Base-by-base conservation (phyloP, 2,113 vertebrate genomes). In the Oncorhynchus gorbuscha region DNA sequence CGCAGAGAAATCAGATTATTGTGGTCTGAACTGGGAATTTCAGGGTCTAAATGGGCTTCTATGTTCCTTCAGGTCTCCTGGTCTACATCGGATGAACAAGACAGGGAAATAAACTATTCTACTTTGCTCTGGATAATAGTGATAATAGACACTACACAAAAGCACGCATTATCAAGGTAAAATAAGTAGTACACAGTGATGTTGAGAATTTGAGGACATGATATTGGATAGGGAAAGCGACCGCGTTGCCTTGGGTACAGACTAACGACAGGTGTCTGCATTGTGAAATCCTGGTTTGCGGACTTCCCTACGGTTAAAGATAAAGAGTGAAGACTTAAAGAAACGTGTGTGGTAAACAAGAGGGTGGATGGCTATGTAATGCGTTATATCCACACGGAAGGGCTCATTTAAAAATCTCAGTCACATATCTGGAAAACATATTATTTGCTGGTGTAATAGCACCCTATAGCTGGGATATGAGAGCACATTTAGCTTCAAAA, bases 1-100 rank as follows among this genome's bases (percentile, higher is more conserved):
- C 89, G 89, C 83, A 87, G 85, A 86, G 84, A 88, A 94, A 94
- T 93, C 92, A 89, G 88, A 93, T 94, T 94, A 93, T 87, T 85
- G 77, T 16, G 80, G 89, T 83, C 84, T 87, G 87, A 90, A 89
- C 89, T 88, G 89, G 86, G 87, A 89, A 88, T 89, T 90, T 90
- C 87, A 6, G 84, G 51, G 51, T 81, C 89, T 88, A 88, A 92
- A 90, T 91, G 86, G 87, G 84, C 85, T 91, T 55, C 51, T 86
- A 87, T 88, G 86, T 89, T 90, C 88, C 90, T 79, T 14, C 67
- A 22, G 86, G 85, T 83, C 90, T 82, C 85, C 85, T 76, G 65
- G 87, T 90, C 84, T 84, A 91, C 87, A 4, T 84, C 89, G 85
- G 83, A 90, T 86, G 87, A 90, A 89, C 85, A 84, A 87, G 84